phyloP scores from a whole-genome alignment of 2,797 vertebrate genomes.

The Chelmon rostratus region DNA sequence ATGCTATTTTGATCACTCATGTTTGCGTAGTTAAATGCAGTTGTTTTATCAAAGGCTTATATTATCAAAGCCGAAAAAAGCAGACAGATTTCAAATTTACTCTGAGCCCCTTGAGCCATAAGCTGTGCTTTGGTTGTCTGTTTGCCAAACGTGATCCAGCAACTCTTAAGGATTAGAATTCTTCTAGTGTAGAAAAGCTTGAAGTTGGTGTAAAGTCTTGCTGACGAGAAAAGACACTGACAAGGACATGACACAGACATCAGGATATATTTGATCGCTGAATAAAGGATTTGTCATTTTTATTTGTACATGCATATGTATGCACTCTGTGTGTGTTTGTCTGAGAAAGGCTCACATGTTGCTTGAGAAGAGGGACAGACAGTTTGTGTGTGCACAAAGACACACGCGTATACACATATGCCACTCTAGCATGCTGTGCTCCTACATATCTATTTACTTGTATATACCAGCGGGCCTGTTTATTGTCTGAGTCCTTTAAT shows the following conservation, averaged over 20 bases:
- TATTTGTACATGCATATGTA: constrained; percentile 30
- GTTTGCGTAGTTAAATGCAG: constrained; percentile 42
- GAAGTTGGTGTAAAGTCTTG: constrained; percentile 56
- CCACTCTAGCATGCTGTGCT: constrained; percentile 1
- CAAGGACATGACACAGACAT: constrained; percentile 62
- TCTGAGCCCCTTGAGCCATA: constrained; percentile 63
- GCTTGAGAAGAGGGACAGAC: not conserved
- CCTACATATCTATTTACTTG: constrained; percentile 6
- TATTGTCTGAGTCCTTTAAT: constrained; percentile 14
- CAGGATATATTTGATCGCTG: constrained; percentile 52
- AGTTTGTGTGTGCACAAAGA: not conserved
- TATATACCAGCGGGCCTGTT: constrained; percentile 13
- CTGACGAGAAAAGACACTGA: constrained; percentile 65
- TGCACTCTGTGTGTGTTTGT: not conserved
- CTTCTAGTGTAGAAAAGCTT: constrained; percentile 47
- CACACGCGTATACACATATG: not conserved
- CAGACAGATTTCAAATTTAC: constrained; percentile 66
- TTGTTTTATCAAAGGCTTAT: constrained; percentile 51
- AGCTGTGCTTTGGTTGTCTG: constrained; percentile 63
- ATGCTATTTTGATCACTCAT: constrained; percentile 16
- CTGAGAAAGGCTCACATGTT: constrained; percentile 1
- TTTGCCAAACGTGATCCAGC: constrained; percentile 70
- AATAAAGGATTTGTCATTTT: constrained; percentile 50
- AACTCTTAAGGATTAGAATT: constrained; percentile 63
- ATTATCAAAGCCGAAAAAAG: constrained; percentile 55